phyloP scores from a whole-genome alignment of 2,888 invertebrate genomes.

The Chesias legatella region DNA sequence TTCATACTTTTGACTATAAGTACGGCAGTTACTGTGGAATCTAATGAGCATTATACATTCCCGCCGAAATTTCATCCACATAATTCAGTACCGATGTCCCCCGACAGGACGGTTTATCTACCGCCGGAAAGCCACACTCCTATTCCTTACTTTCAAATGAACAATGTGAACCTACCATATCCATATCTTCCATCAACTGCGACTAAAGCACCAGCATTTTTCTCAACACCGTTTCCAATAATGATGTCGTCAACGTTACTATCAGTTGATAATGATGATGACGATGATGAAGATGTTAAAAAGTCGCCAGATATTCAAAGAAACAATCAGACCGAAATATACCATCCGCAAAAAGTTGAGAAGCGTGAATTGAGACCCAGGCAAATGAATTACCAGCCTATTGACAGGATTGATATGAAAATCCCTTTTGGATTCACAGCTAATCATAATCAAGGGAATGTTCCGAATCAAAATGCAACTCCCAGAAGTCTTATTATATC shows the following conservation, averaged over 20 bases:
- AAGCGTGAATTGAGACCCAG: constrained; percentile 46
- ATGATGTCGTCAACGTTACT: constrained; percentile 52
- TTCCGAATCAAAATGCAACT: constrained; percentile 41
- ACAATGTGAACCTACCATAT: constrained; percentile 54
- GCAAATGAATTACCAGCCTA: constrained; percentile 48
- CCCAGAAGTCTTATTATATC: constrained; percentile 58
- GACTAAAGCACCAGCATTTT: constrained; percentile 54
- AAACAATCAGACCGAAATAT: constrained; percentile 44
- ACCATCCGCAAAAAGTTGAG: constrained; percentile 30
- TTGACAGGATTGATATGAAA: constrained; percentile 61
- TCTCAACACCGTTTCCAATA: constrained; percentile 54
- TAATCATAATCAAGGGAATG: constrained; percentile 24
- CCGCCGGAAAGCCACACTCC: constrained; percentile 64
- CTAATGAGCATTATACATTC: constrained; percentile 59
- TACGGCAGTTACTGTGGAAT: constrained; percentile 40
- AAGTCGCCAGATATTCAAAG: constrained; percentile 27
- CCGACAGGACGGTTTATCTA: constrained; percentile 62
- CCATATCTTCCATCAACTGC: constrained; percentile 60
- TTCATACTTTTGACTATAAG: constrained; percentile 46
- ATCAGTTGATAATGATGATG: constrained; percentile 47
- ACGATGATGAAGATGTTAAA: constrained; percentile 41
- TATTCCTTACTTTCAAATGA: constrained; percentile 57
- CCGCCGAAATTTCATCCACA: constrained; percentile 57
- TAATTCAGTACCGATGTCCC: constrained; percentile 44
- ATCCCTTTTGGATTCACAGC: constrained; percentile 39